Base-by-base conservation (phyloP, 2,888 invertebrate genomes). In the Cecidostiba fungosa region DNA sequence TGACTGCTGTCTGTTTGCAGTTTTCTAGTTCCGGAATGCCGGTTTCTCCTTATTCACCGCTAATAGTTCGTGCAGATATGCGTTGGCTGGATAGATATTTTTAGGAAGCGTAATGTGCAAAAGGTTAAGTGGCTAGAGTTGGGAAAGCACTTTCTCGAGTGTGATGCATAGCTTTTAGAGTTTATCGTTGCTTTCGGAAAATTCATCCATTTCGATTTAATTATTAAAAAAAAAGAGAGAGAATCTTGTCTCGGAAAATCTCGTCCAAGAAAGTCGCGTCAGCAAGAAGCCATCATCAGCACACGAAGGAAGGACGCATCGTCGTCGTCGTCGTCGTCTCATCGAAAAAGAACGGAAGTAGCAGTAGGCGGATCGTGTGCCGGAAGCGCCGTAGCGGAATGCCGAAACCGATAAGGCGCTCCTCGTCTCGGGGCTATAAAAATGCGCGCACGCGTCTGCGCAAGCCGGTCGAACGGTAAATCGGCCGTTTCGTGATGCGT, bases 361-460 rank as follows among this genome's bases (percentile, higher is more conserved):
- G 19, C 50, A 14, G 50, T 29, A 14, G 10, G 14, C 77, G 77
- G 14, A 29, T 14, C 47, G 32, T 16, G 73, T 14, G 73, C 85
- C 87, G 87, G 87, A 87, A 87, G 81, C 83, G 69, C 23, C 76
- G 54, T 81, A 85, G 85, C 85, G 87, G 85, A 87, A 85, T 79
- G 84, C 87, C 85, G 77, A 87, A 87, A 85, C 85, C 85, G 82
- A 85, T 84, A 85, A 87, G 87, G 87, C 66, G 54, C 54, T 72
- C 54, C 29, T 16, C 62, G 43, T 19, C 19, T 3, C 72, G 36
- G 39, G 72, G 66, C 66, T 29, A 66, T 66, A 66, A 66, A 66
- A 66, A 69, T 74, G 76, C 72, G 47, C 62, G n/a, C 19, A 23
- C 29, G 84, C 76, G 26, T 50, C 50, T 4, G 50, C 66, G 43